Conservation (phyloP, 2,888 invertebrate species). For the Scrobipalpa costella region DNA sequence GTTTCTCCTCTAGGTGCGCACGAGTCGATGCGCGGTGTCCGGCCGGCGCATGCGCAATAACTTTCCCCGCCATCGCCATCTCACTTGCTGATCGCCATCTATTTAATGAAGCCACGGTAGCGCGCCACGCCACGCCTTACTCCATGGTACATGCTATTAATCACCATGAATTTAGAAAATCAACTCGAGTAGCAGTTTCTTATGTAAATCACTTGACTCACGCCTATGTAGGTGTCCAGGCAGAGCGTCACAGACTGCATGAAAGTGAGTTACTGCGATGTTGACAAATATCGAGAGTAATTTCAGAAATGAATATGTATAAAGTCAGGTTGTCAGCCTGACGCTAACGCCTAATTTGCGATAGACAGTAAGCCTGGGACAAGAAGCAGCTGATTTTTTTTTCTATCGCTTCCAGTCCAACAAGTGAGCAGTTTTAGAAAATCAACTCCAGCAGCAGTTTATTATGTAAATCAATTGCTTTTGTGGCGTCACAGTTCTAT, state of each 20-base stretch:
- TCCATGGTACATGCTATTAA: constrained; percentile 3
- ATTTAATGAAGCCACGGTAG: not conserved
- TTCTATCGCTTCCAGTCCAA: not conserved
- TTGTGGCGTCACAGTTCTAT: not conserved
- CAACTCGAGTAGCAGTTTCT: not conserved
- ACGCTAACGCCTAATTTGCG: too few relatives aligned
- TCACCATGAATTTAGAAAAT: constrained; percentile 21
- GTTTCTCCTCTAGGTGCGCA: constrained; percentile 3
- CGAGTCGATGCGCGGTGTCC: constrained; percentile 14
- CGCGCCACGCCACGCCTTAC: not conserved
- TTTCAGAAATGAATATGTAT: too few relatives aligned
- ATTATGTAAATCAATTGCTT: constrained; percentile 16
- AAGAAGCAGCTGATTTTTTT: too few relatives aligned
- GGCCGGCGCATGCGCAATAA: constrained; percentile 14
- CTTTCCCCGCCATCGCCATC: constrained; percentile 13
- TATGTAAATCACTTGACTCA: constrained; percentile 17
- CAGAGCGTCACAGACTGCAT: too few relatives aligned
- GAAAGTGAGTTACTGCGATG: too few relatives aligned
- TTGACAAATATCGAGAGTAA: too few relatives aligned
- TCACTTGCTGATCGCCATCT: not conserved
- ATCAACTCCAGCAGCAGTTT: not conserved
- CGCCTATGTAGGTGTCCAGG: too few relatives aligned
- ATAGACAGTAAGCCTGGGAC: too few relatives aligned
- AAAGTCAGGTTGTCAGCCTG: too few relatives aligned
- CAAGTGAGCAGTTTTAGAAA: not conserved